phyloP scores from a whole-genome alignment of 2,113 vertebrate species.

The Tenrec ecaudatus region DNA sequence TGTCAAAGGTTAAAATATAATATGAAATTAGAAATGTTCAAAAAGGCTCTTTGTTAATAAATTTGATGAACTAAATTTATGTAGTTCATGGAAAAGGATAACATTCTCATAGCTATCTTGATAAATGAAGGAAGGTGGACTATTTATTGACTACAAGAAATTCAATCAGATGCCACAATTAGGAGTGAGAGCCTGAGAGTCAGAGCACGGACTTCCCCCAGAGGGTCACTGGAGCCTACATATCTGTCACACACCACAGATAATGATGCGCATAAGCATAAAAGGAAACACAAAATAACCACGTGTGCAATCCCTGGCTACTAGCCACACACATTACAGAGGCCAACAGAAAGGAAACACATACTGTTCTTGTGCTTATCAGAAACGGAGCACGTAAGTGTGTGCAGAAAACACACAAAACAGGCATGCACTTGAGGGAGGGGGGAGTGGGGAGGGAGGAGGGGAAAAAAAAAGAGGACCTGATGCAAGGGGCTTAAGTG shows the following conservation, averaged over 20 bases:
- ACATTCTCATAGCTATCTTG: conserved; percentile 18
- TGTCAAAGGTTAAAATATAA: conserved; percentile 46
- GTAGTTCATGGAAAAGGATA: background rate
- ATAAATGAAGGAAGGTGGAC: background rate
- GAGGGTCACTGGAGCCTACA: background rate
- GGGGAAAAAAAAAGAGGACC: no score
- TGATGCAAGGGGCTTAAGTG: no score
- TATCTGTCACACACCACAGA: background rate
- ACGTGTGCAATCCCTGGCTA: background rate
- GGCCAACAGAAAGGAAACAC: background rate
- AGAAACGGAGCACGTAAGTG: background rate
- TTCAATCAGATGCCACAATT: background rate
- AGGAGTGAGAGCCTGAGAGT: background rate
- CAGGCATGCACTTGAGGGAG: background rate
- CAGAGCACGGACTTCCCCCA: background rate
- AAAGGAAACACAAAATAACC: background rate
- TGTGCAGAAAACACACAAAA: background rate
- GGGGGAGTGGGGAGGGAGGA: no score
- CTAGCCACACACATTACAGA: background rate
- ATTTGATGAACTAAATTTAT: background rate
- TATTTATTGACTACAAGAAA: conserved; percentile 26
- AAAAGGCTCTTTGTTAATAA: conserved; percentile 11
- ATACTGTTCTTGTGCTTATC: background rate
- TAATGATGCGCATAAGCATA: background rate
- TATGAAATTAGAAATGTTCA: conserved; percentile 46